Conservation (phyloP, 2,888 invertebrate species). For the Dasysyrphus tricinctus region DNA sequence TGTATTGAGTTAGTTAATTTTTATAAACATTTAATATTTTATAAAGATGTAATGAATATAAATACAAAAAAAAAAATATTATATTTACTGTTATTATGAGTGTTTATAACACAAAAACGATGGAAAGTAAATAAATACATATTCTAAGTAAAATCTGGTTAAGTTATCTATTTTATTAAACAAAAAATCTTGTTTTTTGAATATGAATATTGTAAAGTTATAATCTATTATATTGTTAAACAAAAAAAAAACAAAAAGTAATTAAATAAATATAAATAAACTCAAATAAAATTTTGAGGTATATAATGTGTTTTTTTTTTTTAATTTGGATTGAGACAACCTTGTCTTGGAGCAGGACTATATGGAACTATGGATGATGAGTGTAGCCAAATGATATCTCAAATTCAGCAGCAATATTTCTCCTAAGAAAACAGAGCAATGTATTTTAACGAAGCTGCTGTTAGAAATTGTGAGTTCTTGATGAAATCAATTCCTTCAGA, state of each 20-base stretch:
- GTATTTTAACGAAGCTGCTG: too few species aligned
- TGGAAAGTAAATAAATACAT: slow-evolving; percentile 13
- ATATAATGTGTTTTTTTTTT: not conserved
- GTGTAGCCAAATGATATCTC: too few species aligned
- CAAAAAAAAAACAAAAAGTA: slow-evolving; percentile 20
- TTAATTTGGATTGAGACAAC: not conserved
- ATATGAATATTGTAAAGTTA: slow-evolving; percentile 43
- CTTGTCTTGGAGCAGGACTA: not conserved
- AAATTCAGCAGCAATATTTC: too few species aligned
- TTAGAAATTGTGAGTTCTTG: too few species aligned
- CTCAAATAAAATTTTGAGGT: not conserved
- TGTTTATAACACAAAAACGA: slow-evolving; percentile 51
- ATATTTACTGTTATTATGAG: slow-evolving; percentile 63
- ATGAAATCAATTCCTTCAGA: too few species aligned
- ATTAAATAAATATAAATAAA: slow-evolving; percentile 49
- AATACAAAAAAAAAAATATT: slow-evolving; percentile 22
- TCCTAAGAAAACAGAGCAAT: too few species aligned
- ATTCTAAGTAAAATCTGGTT: slow-evolving; percentile 53
- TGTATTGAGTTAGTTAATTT: slow-evolving; percentile 44
- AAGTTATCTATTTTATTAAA: slow-evolving; percentile 53
- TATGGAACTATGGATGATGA: too few species aligned
- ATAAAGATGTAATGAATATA: slow-evolving; percentile 42
- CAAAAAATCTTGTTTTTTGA: slow-evolving; percentile 21
- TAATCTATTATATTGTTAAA: slow-evolving; percentile 57
- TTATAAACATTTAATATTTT: slow-evolving; percentile 64